Evolutionary conservation across 2,888 invertebrate genomes (phyloP).

Genomic region (Meiosimyza platycephala): DNA sequence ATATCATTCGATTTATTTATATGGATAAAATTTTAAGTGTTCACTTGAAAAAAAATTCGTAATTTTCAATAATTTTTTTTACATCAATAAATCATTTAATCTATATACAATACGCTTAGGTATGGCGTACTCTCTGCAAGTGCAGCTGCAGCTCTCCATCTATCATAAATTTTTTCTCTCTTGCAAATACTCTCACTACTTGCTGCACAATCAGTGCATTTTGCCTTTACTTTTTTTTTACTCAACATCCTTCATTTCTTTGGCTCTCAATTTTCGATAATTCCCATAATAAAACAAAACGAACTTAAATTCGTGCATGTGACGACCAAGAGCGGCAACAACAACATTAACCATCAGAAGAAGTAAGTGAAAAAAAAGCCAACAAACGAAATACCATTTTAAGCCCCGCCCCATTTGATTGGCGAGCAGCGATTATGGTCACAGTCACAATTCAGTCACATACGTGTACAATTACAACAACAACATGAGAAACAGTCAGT

Average conservation of each 20-base stretch:
- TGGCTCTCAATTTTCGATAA: slow-evolving; percentile 57
- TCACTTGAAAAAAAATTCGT: neutral
- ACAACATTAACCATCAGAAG: slow-evolving; percentile 33
- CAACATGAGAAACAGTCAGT: neutral
- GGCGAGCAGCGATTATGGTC: slow-evolving; percentile 53
- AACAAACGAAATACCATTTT: slow-evolving; percentile 48
- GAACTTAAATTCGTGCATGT: slow-evolving; percentile 34
- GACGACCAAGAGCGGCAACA: slow-evolving; percentile 32
- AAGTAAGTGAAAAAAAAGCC: slow-evolving; percentile 41
- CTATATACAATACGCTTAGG: neutral
- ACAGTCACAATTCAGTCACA: slow-evolving; percentile 37
- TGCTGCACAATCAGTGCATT: slow-evolving; percentile 29
- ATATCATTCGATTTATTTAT: neutral
- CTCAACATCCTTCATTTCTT: slow-evolving; percentile 31
- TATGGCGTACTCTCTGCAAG: neutral
- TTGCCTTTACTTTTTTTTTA: slow-evolving; percentile 32
- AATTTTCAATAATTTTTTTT: neutral
- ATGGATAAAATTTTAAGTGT: neutral
- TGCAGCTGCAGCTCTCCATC: slow-evolving; percentile 9
- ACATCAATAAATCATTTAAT: neutral
- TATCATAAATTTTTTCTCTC: neutral
- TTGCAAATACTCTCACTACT: slow-evolving; percentile 2
- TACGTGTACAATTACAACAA: slow-evolving; percentile 38
- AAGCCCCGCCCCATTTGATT: slow-evolving; percentile 66
- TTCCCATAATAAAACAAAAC: slow-evolving; percentile 54